phyloP scores from a whole-genome alignment of 2,888 invertebrate species.

The Drosophila imparisetae region DNA sequence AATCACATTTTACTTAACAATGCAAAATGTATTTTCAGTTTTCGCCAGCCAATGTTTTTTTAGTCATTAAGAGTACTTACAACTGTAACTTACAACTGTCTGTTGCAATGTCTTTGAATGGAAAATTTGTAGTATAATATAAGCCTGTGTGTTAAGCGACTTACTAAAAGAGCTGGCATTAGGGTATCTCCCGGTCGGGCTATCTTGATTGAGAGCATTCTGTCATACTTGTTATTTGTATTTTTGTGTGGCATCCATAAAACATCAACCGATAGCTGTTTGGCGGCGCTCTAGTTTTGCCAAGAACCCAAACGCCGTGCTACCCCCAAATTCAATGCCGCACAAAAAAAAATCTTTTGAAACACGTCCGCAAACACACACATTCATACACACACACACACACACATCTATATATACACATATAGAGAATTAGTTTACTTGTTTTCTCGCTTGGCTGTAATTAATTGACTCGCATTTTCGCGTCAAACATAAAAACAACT shows the following conservation, averaged over 20 bases:
- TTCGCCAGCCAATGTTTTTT: neutral
- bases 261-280: slow-evolving; percentile 49
- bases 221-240: slow-evolving; percentile 20
- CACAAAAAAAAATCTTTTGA: slow-evolving; percentile 36
- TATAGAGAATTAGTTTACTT: slow-evolving; percentile 9
- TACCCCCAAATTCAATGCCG: slow-evolving; percentile 48
- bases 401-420: neutral
- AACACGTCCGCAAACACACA: slow-evolving; percentile 35
- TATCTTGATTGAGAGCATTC: neutral
- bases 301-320: slow-evolving; percentile 7
- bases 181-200: neutral
- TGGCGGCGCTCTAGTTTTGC: slow-evolving; percentile 24
- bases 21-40: neutral
- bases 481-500: slow-evolving; percentile 61
- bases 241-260: slow-evolving; percentile 46
- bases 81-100: neutral
- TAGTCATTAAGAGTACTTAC: neutral
- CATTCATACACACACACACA: neutral
- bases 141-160: neutral
- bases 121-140: neutral
- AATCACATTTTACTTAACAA: neutral
- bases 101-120: neutral
- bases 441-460: slow-evolving; percentile 61
- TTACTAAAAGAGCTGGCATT: neutral
- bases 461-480: slow-evolving; percentile 73